Base-by-base conservation (phyloP, 2,888 invertebrate genomes). In the Acleris emargana region DNA sequence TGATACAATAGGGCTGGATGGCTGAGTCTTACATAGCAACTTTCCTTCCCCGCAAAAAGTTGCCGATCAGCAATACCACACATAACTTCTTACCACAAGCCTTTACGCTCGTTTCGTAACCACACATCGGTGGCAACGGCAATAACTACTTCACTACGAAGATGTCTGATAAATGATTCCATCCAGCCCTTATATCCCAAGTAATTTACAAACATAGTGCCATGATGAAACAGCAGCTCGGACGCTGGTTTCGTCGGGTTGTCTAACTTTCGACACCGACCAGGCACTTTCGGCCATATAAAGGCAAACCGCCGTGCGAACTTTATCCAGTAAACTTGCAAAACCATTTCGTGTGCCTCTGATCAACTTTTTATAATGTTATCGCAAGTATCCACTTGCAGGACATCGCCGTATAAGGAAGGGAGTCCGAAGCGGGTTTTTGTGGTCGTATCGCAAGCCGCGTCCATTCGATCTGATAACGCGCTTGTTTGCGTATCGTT, bases 1-100 rank as follows among this genome's bases (percentile, higher is more conserved):
- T 91, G 90, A 91, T 91, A 91, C 91, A 92, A 92, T 92, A 91
- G 91, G 91, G 89, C 88, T 84, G 82, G 82, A 82, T 76, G 72
- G 72, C 73, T 88, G 86, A 83, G 86, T 84, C 84, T 81, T 74
- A 84, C 81, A 73, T 75, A 75, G 81, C 86, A 85, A 87, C 91
- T 91, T 91, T 91, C 91, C 82, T 88, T 77, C 75, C 71, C 68
- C 63, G 81, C 80, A 91, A 91, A 91, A 91, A 91, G 77, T 84
- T 70, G 88, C 81, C 80, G 83, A 80, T 66, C 68, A 63, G 81
- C 83, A 79, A 83, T 82, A 78, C 80, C 78, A 80, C 76, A 77
- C 79, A 80, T 78, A 76, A 74, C 71, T 80, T 78, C 79, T 81
- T 81, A 78, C 81, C 73, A 76, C 79, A 77, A 45, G 43, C 43